Evolutionary conservation across 1,140 invertebrate species (phyloP).

Genomic region (Matsumurasca onukii): DNA sequence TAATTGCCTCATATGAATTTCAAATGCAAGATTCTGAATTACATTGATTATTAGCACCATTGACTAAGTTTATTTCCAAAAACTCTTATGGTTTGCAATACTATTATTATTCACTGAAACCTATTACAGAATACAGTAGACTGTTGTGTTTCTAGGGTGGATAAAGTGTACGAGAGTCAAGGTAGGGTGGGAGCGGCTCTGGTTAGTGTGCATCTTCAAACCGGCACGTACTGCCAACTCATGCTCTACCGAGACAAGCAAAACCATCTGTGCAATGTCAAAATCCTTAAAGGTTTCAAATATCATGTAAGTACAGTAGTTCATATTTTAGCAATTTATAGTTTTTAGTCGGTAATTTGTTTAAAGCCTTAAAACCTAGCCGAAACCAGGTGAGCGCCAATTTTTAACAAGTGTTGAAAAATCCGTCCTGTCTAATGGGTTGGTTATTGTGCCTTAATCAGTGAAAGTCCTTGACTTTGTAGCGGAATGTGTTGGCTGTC

Average conservation of each 20-base stretch:
- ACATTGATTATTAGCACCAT: not conserved
- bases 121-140: not conserved
- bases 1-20: conserved; percentile 9
- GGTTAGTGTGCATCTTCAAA: conserved; percentile 31
- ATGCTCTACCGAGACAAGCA: conserved; percentile 40
- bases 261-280: conserved; percentile 33
- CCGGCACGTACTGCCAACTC: conserved; percentile 34
- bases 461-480: too few species aligned
- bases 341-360: not conserved
- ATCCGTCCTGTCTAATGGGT: too few species aligned
- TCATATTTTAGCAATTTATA: conserved; percentile 13
- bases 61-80: not conserved
- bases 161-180: conserved; percentile 36
- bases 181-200: conserved; percentile 40
- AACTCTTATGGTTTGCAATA: not conserved
- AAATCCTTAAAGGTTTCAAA: conserved; percentile 36
- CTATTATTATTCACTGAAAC: not conserved
- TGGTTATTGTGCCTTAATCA: too few species aligned
- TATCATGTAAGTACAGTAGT: conserved; percentile 38
- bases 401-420: too few species aligned
- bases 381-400: too few species aligned
- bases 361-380: not conserved
- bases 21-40: not conserved
- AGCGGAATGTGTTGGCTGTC: too few species aligned
- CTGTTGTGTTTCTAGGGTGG: conserved; percentile 35